Percentiles rank a stretch among this genome's conserved stretches.
phyloP scores from a whole-genome alignment of 2,797 vertebrate genomes.

The Gastrophryne carolinensis region DNA sequence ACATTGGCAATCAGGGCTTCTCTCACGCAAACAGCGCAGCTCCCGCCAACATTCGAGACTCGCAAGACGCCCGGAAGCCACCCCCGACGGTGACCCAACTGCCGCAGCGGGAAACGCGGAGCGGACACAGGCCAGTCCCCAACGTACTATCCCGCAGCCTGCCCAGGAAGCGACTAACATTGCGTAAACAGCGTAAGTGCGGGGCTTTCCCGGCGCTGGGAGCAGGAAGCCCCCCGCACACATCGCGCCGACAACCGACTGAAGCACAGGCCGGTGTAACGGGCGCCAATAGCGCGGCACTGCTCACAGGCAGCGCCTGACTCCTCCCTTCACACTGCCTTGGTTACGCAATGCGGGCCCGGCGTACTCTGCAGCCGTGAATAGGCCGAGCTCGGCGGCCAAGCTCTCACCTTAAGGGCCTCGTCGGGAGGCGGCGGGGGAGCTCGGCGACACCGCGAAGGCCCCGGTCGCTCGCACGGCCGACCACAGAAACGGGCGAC shows the following conservation, averaged over 20 bases:
- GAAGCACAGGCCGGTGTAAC: not conserved
- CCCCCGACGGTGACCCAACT: not conserved
- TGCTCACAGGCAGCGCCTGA: not conserved
- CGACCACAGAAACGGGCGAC: not conserved
- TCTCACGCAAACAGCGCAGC: slow-evolving; percentile 20
- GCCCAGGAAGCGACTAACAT: not conserved
- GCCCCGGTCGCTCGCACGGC: not conserved
- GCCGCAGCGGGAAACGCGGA: not conserved
- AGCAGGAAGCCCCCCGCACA: too few relatives aligned
- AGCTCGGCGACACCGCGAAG: not conserved
- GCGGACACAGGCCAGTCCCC: not conserved
- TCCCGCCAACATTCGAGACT: slow-evolving; percentile 18
- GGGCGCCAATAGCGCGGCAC: not conserved
- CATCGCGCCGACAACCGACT: not conserved
- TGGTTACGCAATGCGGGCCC: slow-evolving; percentile 51
- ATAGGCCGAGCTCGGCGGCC: not conserved
- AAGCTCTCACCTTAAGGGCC: slow-evolving; percentile 33
- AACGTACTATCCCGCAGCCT: not conserved
- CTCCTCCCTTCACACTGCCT: slow-evolving; percentile 15
- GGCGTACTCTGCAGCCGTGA: slow-evolving; percentile 16
- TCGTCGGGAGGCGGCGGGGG: slow-evolving; percentile 16
- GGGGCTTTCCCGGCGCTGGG: slow-evolving; percentile 20
- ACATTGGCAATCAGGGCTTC: not conserved
- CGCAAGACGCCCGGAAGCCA: not conserved
- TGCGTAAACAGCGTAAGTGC: not conserved